phyloP scores from a whole-genome alignment of 2,888 invertebrate species.

The Scrobipalpa atriplicella region DNA sequence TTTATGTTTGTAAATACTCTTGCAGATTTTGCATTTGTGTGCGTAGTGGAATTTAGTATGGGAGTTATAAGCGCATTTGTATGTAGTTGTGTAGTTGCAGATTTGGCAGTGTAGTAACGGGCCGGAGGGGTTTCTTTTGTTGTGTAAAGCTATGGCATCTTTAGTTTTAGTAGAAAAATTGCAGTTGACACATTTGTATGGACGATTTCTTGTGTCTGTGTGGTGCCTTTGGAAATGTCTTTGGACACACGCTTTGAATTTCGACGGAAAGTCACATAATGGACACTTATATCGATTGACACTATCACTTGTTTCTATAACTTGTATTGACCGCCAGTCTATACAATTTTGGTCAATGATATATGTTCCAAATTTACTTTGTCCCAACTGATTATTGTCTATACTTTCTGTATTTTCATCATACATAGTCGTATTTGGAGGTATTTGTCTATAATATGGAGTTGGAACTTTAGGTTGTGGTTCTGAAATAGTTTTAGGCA shows the following conservation, averaged over 20 bases:
- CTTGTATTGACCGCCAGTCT: slow-evolving; percentile 61
- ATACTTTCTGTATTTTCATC: not conserved
- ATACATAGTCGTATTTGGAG: not conserved
- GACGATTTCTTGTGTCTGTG: slow-evolving; percentile 53
- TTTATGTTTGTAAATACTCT: slow-evolving; percentile 56
- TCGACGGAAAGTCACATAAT: slow-evolving; percentile 57
- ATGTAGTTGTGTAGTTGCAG: slow-evolving; percentile 53
- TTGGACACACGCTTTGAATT: slow-evolving; percentile 65
- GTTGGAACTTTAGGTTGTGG: not conserved
- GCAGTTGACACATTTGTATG: slow-evolving; percentile 64
- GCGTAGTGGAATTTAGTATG: slow-evolving; percentile 63
- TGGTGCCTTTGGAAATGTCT: slow-evolving; percentile 67
- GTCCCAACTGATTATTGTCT: not conserved
- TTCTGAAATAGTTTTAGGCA: not conserved
- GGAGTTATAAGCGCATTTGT: slow-evolving; percentile 57
- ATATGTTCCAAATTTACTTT: slow-evolving; percentile 36
- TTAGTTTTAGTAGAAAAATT: slow-evolving; percentile 69
- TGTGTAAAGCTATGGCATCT: slow-evolving; percentile 65
- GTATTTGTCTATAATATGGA: not conserved
- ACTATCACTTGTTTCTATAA: slow-evolving; percentile 51
- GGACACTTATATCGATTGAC: slow-evolving; percentile 60
- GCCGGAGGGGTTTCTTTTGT: slow-evolving; percentile 56
- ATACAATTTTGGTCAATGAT: slow-evolving; percentile 51
- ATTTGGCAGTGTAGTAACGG: slow-evolving; percentile 42
- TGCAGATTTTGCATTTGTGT: slow-evolving; percentile 55